Base-by-base conservation (phyloP, 2,797 vertebrate species). In the Girardinus metallicus region DNA sequence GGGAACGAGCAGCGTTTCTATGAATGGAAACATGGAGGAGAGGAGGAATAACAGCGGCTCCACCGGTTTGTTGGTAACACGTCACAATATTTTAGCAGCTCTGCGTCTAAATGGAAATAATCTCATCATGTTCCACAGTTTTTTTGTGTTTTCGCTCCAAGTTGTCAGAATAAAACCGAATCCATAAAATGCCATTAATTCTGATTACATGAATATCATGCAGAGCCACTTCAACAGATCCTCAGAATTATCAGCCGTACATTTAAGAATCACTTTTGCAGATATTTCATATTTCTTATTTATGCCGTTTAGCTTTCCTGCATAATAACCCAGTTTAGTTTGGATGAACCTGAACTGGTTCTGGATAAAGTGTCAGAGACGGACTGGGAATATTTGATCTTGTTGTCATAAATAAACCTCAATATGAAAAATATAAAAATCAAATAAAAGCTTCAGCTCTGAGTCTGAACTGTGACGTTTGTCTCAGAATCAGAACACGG, bases 1-100 rank as follows among this genome's bases (percentile, higher is more conserved):
- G 74, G 72, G 76, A 47, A 73, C 9, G 71, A 43, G 47, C 60
- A 80, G 73, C 39, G 80, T 94, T 94, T 95, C 94, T 95, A 92
- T 96, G 94, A 95, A 95, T 96, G 95, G 93, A 94, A 94, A 94
- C 87, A 94, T 78, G 89, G 88, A 90, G 94, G 90, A 90, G 92
- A 92, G 74, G 83, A 83, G 6, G 0, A 51, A 51, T 21, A 49
- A 21, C 72, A 44, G 53, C 46, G 15, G 5, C 46, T 47, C n/a
- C n/a, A n/a, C n/a, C n/a, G n/a, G n/a, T n/a, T n/a, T 51, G 29
- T 55, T 3, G 23, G 4, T 68, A 12, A 26, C 5, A 26, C 26
- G 3, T 44, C 13, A 3, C 2, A 71, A n/a, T 29, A 71, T 71
- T 70, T 15, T 13, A n/a, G 12, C 41, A n/a, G 26, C 23, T 70